Evolutionary conservation across 2,113 vertebrate genomes (phyloP).

Genomic region (Tyto alba): DNA sequence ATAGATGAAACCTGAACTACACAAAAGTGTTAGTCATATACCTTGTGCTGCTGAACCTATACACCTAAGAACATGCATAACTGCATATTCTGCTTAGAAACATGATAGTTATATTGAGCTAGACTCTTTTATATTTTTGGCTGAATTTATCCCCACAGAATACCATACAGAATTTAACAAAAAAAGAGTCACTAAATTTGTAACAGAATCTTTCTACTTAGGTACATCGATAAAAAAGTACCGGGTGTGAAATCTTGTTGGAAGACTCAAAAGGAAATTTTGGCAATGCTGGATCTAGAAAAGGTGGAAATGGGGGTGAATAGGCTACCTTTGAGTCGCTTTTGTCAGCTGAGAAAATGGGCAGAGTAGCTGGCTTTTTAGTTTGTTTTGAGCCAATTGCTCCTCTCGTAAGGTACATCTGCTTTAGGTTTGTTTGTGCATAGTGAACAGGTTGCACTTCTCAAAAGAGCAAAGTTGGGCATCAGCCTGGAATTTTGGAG

Average conservation of each 20-base stretch:
- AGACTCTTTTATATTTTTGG: neutral
- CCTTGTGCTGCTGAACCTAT: neutral
- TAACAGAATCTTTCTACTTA: neutral
- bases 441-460: neutral
- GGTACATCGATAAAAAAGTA: neutral
- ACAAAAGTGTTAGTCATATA: neutral
- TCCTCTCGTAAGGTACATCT: neutral
- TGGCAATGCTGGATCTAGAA: neutral
- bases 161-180: neutral
- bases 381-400: neutral
- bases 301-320: neutral
- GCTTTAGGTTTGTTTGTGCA: neutral
- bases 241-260: neutral
- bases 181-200: neutral
- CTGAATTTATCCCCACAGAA: neutral
- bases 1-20: neutral
- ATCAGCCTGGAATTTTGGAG: slow-evolving; percentile 5
- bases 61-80: neutral
- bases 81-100: neutral
- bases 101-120: neutral
- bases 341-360: neutral
- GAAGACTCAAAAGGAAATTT: neutral
- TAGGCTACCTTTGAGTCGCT: neutral
- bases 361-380: neutral
- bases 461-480: slow-evolving; percentile 6